Conservation (phyloP, 2,113 vertebrate genomes). For the Lamprotornis superbus region DNA sequence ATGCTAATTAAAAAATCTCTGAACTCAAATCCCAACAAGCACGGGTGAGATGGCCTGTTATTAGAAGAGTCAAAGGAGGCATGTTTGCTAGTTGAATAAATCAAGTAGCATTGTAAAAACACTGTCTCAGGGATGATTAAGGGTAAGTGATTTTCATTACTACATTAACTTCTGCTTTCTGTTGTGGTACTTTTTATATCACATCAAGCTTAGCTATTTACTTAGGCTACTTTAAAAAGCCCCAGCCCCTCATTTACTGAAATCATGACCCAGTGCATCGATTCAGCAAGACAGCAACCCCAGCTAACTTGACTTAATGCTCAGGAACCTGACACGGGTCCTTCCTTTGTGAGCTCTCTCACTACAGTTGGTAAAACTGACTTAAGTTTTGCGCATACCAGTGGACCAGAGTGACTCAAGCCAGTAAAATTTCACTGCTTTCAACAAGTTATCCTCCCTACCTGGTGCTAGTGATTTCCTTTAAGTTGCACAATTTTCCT, state of each 20-base stretch:
- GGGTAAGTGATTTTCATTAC: constrained; percentile 53
- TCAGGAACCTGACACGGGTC: neutral
- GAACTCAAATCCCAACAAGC: constrained; percentile 38
- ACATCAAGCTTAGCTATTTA: constrained; percentile 15
- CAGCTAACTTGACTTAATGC: neutral
- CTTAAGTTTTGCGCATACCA: neutral
- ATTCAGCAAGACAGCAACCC: neutral
- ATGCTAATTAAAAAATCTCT: neutral
- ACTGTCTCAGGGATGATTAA: constrained; percentile 51
- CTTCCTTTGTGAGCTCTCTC: neutral
- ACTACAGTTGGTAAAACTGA: neutral
- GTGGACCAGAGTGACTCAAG: neutral
- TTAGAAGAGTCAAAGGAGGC: constrained; percentile 34
- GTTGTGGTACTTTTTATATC: constrained; percentile 45
- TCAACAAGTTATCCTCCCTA: neutral
- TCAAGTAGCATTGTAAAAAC: constrained; percentile 33
- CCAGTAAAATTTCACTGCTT: neutral
- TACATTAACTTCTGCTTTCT: constrained; percentile 50
- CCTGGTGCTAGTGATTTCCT: neutral
- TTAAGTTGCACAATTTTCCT: neutral
- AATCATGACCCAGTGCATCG: neutral
- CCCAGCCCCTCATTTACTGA: neutral
- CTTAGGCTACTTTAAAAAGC: neutral
- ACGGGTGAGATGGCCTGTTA: constrained; percentile 1
- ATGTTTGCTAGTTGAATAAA: constrained; percentile 46